Percentiles rank a stretch among this genome's conserved stretches.
Conservation (phyloP, 2,888 invertebrate genomes). For the Pseudeuparius sepicola region DNA sequence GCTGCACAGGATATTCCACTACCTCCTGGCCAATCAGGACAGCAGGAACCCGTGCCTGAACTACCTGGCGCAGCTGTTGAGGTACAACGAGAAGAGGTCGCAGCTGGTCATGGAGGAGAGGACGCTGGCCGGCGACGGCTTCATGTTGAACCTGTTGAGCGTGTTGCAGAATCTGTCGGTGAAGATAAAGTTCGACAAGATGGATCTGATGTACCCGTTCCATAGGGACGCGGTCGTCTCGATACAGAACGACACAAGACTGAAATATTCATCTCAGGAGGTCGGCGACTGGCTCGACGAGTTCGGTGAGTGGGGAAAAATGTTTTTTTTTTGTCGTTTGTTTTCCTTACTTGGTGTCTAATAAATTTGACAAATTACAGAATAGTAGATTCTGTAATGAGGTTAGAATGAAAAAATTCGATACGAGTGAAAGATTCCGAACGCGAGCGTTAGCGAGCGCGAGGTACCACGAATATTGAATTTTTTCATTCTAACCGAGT, state of each 20-base stretch:
- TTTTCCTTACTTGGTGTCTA: too few relatives aligned
- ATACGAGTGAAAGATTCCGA: too few relatives aligned
- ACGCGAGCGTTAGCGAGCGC: too few relatives aligned
- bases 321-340: constrained; percentile 1
- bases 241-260: constrained; percentile 66
- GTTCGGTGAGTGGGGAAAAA: constrained; percentile 43
- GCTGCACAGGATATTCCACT: constrained; percentile 74
- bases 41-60: constrained; percentile 71
- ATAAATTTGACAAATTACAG: too few relatives aligned
- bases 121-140: constrained; percentile 84
- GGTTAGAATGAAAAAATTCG: too few relatives aligned
- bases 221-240: constrained; percentile 65
- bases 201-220: constrained; percentile 84
- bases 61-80: constrained; percentile 69
- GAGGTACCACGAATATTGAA: too few relatives aligned
- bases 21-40: constrained; percentile 68
- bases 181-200: constrained; percentile 82
- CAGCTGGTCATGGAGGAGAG: constrained; percentile 87
- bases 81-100: constrained; percentile 74
- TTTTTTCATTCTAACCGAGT: too few relatives aligned
- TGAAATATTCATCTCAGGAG: constrained; percentile 75
- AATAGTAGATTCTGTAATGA: too few relatives aligned
- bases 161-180: constrained; percentile 84
- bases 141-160: constrained; percentile 87
- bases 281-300: constrained; percentile 64